Base-by-base conservation (phyloP, 2,888 invertebrate species). In the Orchesella flavescens region DNA sequence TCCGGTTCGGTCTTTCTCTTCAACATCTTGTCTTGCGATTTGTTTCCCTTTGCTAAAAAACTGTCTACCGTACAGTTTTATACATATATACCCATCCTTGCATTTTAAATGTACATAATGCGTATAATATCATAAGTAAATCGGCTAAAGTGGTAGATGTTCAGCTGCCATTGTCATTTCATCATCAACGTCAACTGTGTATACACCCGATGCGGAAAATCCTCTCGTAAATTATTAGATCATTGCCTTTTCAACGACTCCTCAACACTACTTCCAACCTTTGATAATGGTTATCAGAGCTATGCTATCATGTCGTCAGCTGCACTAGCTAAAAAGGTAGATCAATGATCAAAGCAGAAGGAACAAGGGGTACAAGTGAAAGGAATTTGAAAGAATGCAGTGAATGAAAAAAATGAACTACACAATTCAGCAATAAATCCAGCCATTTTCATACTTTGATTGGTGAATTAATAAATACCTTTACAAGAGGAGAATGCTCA, bases 141-240 rank as follows among this genome's bases (percentile, higher is more conserved):
- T 46, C 46, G 46, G 46, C 9, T 46, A 13, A 46, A 13, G 13
- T 7, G 7, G 13, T 7, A 7, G 46, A 46, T 10, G 46, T 46
- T 46, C 13, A 55, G 17, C 55, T 55, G 10, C 55, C 55, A 46
- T 46, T 10, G 55, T 61, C 61, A 12, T 61, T 61, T 61, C 61
- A 61, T 61, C 61, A 61, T 21, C 21, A 13, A n/a, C 7, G 7
- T 17, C 7, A 13, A n/a, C 21, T 4, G 13, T 7, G 24, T 21
- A 21, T 12, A 61, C 7, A 10, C 61, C n/a, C 5, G 34, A 2
- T 17, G 3, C 61, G 17, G n/a, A n/a, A n/a, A 55, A n/a, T 17
- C 46, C 17, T n/a, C 19, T 73, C 21, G 69, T 78, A 69, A 78
- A 78, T 78, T 78, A 78, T 78, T 78, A 78, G 78, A 78, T 71